phyloP scores from a whole-genome alignment of 2,797 vertebrate genomes.

The Catamblyrhynchus diadema region DNA sequence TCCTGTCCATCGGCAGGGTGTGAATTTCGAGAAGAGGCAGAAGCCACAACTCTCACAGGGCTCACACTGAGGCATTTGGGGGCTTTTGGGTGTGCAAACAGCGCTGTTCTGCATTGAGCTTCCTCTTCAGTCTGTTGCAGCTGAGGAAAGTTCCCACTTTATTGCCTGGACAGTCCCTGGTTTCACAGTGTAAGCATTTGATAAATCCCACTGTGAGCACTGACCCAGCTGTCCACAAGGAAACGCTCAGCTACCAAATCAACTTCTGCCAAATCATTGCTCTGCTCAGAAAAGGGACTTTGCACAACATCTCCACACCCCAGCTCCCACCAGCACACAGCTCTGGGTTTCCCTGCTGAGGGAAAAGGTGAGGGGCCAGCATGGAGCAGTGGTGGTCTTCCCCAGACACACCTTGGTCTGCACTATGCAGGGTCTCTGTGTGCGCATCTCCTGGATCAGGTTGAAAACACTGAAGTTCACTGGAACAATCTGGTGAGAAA shows the following conservation, averaged over 20 bases:
- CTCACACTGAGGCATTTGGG: background rate
- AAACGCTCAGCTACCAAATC: background rate
- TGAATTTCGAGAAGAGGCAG: background rate
- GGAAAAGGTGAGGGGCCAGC: background rate
- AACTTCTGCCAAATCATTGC: background rate
- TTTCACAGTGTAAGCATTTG: accelerated
- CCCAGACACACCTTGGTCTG: conserved; percentile 87
- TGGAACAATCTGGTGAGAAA: conserved; percentile 81
- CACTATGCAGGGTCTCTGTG: conserved; percentile 90
- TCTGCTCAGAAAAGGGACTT: background rate
- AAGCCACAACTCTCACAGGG: background rate
- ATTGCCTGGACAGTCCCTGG: background rate
- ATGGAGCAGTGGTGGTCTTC: accelerated
- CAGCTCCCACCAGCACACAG: background rate
- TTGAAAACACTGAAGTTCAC: conserved; percentile 86
- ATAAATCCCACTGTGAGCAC: background rate
- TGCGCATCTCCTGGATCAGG: conserved; percentile 92
- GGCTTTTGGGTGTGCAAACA: background rate
- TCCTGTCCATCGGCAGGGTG: background rate
- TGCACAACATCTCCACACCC: background rate
- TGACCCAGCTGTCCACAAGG: background rate
- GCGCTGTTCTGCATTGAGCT: background rate
- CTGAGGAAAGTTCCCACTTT: background rate
- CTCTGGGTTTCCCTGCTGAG: background rate
- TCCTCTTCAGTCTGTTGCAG: background rate